Base-by-base conservation (phyloP, 2,113 vertebrate genomes). In the Columbina picui region DNA sequence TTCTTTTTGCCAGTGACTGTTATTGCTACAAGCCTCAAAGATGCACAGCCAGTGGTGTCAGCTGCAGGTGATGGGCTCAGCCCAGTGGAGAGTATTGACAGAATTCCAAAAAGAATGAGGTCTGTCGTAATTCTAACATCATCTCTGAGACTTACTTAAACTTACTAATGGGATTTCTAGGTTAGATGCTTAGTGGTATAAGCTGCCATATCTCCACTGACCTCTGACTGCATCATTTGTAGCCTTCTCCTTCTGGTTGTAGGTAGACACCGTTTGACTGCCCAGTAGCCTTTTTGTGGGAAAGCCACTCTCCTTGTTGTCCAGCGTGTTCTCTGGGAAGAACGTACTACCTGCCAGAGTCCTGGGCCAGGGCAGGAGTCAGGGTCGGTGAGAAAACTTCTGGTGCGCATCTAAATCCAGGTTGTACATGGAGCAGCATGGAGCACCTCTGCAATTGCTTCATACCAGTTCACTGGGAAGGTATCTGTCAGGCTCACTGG, bases 111-210 rank as follows among this genome's bases (percentile, higher is more conserved):
- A 76, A 53, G 57, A 65, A n/a, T n/a, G 49, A 90, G 36, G 34
- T 43, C 80, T 75, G 1, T 9, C 34, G 34, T 70, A 88, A 94
- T 74, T 55, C 73, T 85, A 69, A 65, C 55, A n/a, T 34, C 3
- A 82, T 70, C 43, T 60, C 39, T 81, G 26, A 68, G 90, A 69
- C 32, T 94, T 87, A 93, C 30, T 93, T 91, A 91, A 95, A 91
- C 70, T 88, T 77, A 61, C 50, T 95, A 90, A 93, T 88, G 71
- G 68, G 87, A 79, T 93, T 91, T 90, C 73, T 21, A 70, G 34
- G 29, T 67, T 83, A 74, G 85, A n/a, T 41, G 34, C 82, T 88
- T 61, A 81, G 71, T 36, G 25, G 50, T 67, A 16, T 86, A 56
- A 82, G 7, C 63, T 88, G 70, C 53, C 18, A n/a, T 29, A 90